A percentile compares a stretch with the other conserved stretches of the same genome.
phyloP scores from a whole-genome alignment of 2,888 invertebrate genomes.

The Galerucella calmariensis region DNA sequence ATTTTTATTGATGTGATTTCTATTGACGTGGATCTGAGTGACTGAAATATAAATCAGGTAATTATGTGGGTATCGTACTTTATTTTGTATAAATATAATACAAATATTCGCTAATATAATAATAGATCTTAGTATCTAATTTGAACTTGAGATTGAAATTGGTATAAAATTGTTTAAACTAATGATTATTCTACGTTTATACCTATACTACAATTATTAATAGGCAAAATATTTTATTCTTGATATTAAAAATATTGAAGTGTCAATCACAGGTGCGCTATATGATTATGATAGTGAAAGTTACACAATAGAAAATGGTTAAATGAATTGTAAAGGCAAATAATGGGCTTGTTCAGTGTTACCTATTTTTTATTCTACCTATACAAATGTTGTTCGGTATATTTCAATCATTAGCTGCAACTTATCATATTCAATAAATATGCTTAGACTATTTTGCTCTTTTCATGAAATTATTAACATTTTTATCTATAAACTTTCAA shows the following conservation, averaged over 20 bases:
- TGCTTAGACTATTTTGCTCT: no score
- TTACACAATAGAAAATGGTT: background rate
- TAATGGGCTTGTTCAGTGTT: background rate
- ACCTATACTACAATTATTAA: background rate
- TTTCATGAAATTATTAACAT: no score
- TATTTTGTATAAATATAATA: slow-evolving; percentile 27
- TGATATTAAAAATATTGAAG: slow-evolving; percentile 17
- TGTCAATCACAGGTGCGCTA: slow-evolving; percentile 28
- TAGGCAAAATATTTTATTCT: slow-evolving; percentile 14
- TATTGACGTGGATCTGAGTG: no score
- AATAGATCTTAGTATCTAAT: slow-evolving; percentile 22
- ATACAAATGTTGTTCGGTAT: background rate
- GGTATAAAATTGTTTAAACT: slow-evolving; percentile 23
- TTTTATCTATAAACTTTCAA: no score
- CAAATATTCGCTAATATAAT: slow-evolving; percentile 13
- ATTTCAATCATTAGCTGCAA: background rate
- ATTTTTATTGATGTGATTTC: no score
- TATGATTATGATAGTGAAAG: background rate
- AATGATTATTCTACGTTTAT: slow-evolving; percentile 19
- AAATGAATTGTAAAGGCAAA: background rate
- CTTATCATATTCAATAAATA: no score
- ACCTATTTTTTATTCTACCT: background rate
- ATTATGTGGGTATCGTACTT: background rate
- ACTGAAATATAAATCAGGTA: background rate
- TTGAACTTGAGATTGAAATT: slow-evolving; percentile 28